These are phyloP conservation scores for Lepus townsendii DNA, from an alignment of 2,797 vertebrate genomes.

Conservation along the genomic window DNA sequence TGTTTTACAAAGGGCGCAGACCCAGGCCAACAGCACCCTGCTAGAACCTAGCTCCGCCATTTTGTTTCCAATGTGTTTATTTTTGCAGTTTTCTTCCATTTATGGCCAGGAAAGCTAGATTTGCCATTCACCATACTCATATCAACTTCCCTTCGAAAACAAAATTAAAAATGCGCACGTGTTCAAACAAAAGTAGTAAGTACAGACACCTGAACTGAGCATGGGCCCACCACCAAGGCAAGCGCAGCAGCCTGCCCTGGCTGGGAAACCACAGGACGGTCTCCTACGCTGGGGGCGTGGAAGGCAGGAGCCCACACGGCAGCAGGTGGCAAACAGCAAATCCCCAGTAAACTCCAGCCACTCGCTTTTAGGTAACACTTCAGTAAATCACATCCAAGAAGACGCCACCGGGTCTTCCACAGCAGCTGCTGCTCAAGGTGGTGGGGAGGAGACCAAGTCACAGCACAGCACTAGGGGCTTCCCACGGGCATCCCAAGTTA, in stretches of 20 bases:
- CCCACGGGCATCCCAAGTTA: slow-evolving; percentile 68
- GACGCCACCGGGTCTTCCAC: neutral
- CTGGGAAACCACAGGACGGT: neutral
- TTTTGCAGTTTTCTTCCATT: slow-evolving; percentile 66
- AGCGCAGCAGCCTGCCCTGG: neutral
- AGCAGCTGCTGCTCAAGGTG: slow-evolving; percentile 21
- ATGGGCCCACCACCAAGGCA: neutral
- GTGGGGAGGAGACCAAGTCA: slow-evolving; percentile 26
- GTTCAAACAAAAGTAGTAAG: neutral
- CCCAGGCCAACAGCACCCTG: neutral
- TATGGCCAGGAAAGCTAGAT: neutral
- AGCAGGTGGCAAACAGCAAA: slow-evolving; percentile 54
- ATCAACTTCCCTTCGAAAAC: slow-evolving; percentile 36
- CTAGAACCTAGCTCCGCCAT: neutral
- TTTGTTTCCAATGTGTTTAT: slow-evolving; percentile 34
- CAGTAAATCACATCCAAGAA: slow-evolving; percentile 44
- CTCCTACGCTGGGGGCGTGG: neutral
- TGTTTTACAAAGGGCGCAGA: neutral
- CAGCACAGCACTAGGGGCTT: slow-evolving; percentile 42
- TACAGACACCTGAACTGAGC: neutral
- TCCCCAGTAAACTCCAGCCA: neutral
- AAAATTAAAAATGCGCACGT: neutral
- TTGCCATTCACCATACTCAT: slow-evolving; percentile 3
- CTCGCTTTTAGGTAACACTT: slow-evolving; percentile 53
- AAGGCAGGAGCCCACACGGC: slow-evolving; percentile 29